These are phyloP conservation scores for Brachypodius melanocephalos DNA, from an alignment of 2,113 vertebrate species.

Conservation along the genomic window DNA sequence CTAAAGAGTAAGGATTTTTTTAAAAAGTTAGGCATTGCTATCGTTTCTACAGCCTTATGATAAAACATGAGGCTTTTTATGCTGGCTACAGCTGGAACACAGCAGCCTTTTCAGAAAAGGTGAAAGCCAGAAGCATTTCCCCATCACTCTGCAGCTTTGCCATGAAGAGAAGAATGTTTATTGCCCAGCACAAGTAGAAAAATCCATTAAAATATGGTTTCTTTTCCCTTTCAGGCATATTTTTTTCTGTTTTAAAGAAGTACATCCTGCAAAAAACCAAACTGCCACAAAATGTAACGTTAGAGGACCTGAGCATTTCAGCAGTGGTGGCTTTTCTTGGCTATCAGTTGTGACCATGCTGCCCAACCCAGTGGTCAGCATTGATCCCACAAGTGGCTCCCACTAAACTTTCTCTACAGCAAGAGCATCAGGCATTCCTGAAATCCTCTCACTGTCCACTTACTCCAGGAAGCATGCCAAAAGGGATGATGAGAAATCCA, in stretches of 20 bases:
- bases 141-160: background rate
- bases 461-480: background rate
- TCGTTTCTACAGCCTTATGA: constrained; percentile 35
- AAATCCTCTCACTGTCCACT: constrained; percentile 3
- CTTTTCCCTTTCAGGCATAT: constrained; percentile 1
- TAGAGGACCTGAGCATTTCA: constrained; percentile 28
- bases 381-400: constrained; percentile 51
- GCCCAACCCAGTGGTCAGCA: background rate
- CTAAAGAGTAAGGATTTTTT: background rate
- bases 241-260: constrained; percentile 35
- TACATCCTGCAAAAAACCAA: constrained; percentile 44
- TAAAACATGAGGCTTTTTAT: background rate
- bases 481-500: constrained; percentile 34
- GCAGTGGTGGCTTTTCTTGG: constrained; percentile 55
- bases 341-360: background rate
- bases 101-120: background rate
- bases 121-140: constrained; percentile 18
- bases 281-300: constrained; percentile 17
- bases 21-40: background rate
- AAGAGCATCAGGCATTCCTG: constrained; percentile 17
- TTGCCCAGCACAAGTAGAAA: background rate
- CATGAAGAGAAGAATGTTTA: background rate
- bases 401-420: constrained; percentile 9
- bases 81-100: constrained; percentile 6
- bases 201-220: background rate